Evolutionary conservation across 37 sponge, comb jelly and placozoan species (phyloP), one percentile per base, ranked within the genome.

Genomic region (Agelas oroides): DNA sequence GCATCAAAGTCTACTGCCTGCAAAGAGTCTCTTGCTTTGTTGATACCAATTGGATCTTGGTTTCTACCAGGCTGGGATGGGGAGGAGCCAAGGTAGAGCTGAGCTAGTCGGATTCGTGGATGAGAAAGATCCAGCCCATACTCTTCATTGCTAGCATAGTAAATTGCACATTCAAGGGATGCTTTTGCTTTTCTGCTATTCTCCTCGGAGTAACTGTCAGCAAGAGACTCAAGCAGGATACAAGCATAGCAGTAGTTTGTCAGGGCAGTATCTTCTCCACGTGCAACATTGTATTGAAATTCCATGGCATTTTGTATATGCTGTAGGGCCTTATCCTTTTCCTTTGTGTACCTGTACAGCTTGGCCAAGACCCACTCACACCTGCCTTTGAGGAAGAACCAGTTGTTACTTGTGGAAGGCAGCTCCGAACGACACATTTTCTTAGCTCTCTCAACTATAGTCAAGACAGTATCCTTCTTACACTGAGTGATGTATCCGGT

Each of bases 71-170:
- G 32, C 53, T 12, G 5, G 55, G 14, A 60, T 37, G n/a, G 61
- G 31, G 79, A 73, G 5, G 75, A 75, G 1, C 75, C 75, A 1
- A 75, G 59, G 24, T 27, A 75, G 36, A 56, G 2, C 59, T 75
- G 75, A 19, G 75, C 75, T 17, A 75, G 75, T 56, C 75, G n/a
- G 11, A 75, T 75, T 15, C 6, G 2, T 19, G 75, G 53, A 27
- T 75, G 75, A 1, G 75, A 56, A 1, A 68, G 54, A 69, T 69
- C 70, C 38, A 60, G 56, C 15, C 83, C 83, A 53, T n/a, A 68
- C 14, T 82, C 83, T 1, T 57, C 71, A 71, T 19, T 12, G 6
- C 73, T 32, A n/a, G 66, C 70, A 46, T 46, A 21, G 23, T 39
- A 39, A 37, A 69, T 60, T 19, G 68, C 71, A 2, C 13, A 30